Percentiles rank a stretch among this genome's conserved stretches.
Conservation (phyloP, 2,797 vertebrate genomes). For the Crenichthys baileyi region DNA sequence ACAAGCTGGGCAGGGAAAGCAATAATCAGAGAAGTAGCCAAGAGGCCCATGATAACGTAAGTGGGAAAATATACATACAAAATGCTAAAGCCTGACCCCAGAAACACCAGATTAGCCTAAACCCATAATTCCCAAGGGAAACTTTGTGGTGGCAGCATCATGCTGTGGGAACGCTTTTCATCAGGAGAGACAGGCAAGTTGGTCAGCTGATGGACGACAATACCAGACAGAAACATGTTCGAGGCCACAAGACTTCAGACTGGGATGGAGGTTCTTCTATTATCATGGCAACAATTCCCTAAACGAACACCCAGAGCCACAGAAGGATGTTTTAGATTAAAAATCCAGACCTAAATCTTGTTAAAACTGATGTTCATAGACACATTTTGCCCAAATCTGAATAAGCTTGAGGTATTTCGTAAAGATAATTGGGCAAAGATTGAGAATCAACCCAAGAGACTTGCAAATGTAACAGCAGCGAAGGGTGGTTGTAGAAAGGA, state of each 20-base stretch:
- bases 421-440: not conserved
- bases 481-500: not conserved
- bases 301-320: too few relatives aligned
- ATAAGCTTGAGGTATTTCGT: not conserved
- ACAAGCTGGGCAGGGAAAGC: too few relatives aligned
- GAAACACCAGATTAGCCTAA: not conserved
- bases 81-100: not conserved
- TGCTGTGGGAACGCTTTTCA: not conserved
- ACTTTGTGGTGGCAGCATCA: too few relatives aligned
- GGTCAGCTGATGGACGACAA: not conserved
- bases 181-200: not conserved
- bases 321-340: too few relatives aligned
- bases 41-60: too few relatives aligned
- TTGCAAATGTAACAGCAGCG: not conserved
- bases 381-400: not conserved
- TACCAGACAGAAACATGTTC: not conserved
- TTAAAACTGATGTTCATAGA: not conserved
- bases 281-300: too few relatives aligned
- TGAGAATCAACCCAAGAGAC: not conserved
- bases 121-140: not conserved
- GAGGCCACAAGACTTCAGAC: not conserved
- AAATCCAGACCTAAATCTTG: not conserved
- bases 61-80: not conserved
- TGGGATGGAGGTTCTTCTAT: too few relatives aligned
- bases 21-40: too few relatives aligned